Base-by-base conservation (phyloP, 2,797 vertebrate genomes). In the Silurus lanzhouensis region DNA sequence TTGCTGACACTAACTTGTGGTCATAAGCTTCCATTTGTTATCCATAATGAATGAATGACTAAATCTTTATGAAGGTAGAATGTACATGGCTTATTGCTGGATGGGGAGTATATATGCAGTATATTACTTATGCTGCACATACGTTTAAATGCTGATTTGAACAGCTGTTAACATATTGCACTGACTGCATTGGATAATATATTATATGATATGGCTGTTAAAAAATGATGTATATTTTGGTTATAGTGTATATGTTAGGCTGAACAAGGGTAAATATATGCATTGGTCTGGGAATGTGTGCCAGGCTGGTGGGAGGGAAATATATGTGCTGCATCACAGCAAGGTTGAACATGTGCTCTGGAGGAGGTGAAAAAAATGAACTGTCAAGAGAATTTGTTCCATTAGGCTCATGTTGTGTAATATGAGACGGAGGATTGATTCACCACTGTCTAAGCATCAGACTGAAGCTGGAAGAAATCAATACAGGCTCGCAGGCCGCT, bases 401-500 rank as follows among this genome's bases (percentile, higher is more conserved):
- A 90, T 88, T 91, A 89, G 86, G 84, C 77, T 82, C 71, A 63
- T 74, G 58, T 87, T 81, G 58, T 89, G 85, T 88, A 91, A 91
- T 88, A 88, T 78, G 80, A 90, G 48, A 82, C 81, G 0, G 38
- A 38, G 84, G 84, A 88, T 90, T 84, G 83, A 91, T 91, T 88
- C 60, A 82, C 83, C 25, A 55, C 52, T 79, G 70, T 68, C 84
- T 83, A 75, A 87, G 75, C 87, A 76, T 77, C 70, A 81, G 63
- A 86, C 75, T 84, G 82, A 67, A 84, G 85, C 57, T 58, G 60
- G 48, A 17, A 78, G 68, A 86, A 88, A 90, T 90, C 89, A 84
- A 90, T 90, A 83, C 27, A n/a, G 76, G 74, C 80, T 63, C 74
- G 64, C 84, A 74, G 68, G 64, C 74, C 72, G 57, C 83, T 87